These are phyloP conservation scores for Aphaenogaster rudis DNA, from an alignment of 1,140 invertebrate genomes.

Conservation along the genomic window DNA sequence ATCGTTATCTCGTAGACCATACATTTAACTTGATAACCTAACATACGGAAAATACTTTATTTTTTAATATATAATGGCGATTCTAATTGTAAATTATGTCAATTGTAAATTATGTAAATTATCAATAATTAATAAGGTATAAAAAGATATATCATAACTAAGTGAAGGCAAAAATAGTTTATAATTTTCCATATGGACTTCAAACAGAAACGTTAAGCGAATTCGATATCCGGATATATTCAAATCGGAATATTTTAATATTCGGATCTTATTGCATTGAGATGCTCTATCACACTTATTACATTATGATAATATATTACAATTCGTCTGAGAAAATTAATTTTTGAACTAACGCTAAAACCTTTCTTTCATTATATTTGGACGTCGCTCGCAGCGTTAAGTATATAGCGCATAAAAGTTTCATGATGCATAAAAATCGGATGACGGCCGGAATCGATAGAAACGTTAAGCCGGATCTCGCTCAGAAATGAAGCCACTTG, in stretches of 20 bases:
- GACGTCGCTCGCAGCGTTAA: constrained; percentile 1
- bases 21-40: neutral
- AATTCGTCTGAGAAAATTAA: constrained; percentile 1
- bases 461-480: constrained; percentile 35
- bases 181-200: neutral
- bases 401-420: constrained; percentile 43
- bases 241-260: constrained; percentile 6
- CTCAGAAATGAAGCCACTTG: constrained; percentile 47
- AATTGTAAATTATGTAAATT: neutral
- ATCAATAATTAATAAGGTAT: neutral
- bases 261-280: neutral
- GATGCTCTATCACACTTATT: neutral
- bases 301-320: constrained; percentile 4
- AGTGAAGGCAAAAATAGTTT: neutral
- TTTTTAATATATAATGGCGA: neutral
- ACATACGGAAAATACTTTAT: neutral
- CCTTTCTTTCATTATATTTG: constrained; percentile 15
- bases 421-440: constrained; percentile 55
- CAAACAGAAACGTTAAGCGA: neutral
- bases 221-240: neutral
- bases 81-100: neutral
- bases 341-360: neutral
- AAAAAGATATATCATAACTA: neutral
- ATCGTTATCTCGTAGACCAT: too few relatives aligned
- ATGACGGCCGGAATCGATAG: constrained; percentile 30